Evolutionary conservation across 2,113 vertebrate genomes (phyloP).

Genomic region (Toxotes jaculatrix): DNA sequence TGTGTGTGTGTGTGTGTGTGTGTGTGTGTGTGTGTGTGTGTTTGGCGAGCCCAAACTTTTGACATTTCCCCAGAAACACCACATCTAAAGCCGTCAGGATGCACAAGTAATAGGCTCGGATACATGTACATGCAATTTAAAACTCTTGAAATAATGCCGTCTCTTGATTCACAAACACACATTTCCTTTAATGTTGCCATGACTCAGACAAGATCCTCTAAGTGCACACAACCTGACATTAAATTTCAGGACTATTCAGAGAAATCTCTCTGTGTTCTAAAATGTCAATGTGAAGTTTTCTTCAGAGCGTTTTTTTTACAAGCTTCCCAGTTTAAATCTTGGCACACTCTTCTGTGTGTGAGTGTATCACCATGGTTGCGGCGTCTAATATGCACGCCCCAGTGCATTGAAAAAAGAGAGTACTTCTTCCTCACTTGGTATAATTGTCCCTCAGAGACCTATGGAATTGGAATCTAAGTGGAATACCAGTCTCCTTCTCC

Average conservation of each 20-base stretch:
- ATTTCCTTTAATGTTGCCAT: conserved; percentile 27
- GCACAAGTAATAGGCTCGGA: conserved; percentile 28
- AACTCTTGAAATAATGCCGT: conserved; percentile 34
- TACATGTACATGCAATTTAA: conserved; percentile 26
- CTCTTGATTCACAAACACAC: conserved; percentile 22
- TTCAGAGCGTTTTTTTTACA: conserved; percentile 60
- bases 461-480: conserved; percentile 86
- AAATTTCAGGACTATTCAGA: conserved; percentile 40
- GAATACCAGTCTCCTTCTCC: conserved; percentile 80
- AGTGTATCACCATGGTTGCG: conserved; percentile 73
- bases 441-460: conserved; percentile 87
- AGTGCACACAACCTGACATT: conserved; percentile 40
- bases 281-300: conserved; percentile 71
- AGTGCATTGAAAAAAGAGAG: conserved; percentile 80
- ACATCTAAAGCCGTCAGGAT: conserved; percentile 50
- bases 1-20: conserved; percentile 3
- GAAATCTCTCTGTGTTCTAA: conserved; percentile 54
- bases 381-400: conserved; percentile 82
- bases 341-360: conserved; percentile 67
- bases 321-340: conserved; percentile 66
- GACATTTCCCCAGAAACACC: conserved; percentile 49
- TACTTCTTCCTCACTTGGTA: conserved; percentile 81
- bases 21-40: conserved; percentile 8
- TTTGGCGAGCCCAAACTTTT: conserved; percentile 64
- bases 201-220: conserved; percentile 26